Evolutionary conservation across 2,113 vertebrate species (phyloP), one percentile per base, ranked within the genome.

Genomic region (Scytalopus superciliaris): DNA sequence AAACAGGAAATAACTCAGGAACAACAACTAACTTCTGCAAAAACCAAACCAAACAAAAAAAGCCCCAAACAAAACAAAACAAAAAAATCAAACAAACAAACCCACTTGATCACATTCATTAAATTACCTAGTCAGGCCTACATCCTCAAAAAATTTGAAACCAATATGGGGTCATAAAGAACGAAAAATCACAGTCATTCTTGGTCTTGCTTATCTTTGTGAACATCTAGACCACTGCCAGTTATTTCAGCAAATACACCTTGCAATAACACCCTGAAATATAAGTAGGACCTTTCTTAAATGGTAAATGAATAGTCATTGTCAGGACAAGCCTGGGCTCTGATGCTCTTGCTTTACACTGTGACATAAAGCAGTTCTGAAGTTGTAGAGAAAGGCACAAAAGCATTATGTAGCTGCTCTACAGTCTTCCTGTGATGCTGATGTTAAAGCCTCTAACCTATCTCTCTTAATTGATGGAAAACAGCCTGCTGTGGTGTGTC

Each of bases 401-500:
- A 73, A 42, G 2, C 2, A 19, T 24, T 64, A 17, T 23, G 9
- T 7, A 57, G 17, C 1, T 42, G 7, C 4, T 22, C 1, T 19
- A 35, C 4, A 76, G 12, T 55, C 8, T 78, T 81, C 22, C 30
- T 50, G 14, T 35, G 16, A 67, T 0, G 0, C 16, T 87, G 42
- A 35, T 45, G 10, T 19, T 19, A 75, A 63, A 42, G 2, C 37
- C 85, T 67, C 62, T 63, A 68, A 68, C 14, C 3, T 14, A 67
- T 11, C 4, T 37, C 16, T 45, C 24, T 42, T 22, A 47, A 12
- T 19, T 53, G 10, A 11, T 25, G 53, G 39, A 17, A 64, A 64
- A 6, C 14, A 73, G 14, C 6, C 0, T 7, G 0, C 9, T 44
- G 37, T 56, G 30, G 21, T 56, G 31, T 14, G 16, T 22, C 40